Percentiles rank a stretch among this genome's conserved stretches.
These are phyloP conservation scores for Rhizoglyphus robini DNA, from an alignment of 1,140 invertebrate species.

Conservation along the genomic window DNA sequence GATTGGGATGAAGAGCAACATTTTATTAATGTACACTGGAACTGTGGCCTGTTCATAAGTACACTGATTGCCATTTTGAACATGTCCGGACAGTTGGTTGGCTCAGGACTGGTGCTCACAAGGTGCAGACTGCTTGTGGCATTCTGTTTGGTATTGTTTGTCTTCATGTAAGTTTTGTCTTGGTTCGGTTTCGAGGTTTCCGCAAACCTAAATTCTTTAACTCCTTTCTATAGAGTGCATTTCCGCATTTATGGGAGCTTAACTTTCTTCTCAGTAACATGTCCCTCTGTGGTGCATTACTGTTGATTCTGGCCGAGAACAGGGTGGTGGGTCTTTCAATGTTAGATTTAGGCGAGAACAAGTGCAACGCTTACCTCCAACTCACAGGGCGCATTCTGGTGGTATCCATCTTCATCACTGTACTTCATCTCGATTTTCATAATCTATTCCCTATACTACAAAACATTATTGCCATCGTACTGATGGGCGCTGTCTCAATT, in stretches of 20 bases:
- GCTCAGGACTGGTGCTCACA: no score
- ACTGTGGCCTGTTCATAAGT: no score
- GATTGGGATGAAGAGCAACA: no score
- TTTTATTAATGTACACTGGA: no score
- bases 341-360: no score
- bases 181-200: no score
- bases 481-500: conserved; percentile 91
- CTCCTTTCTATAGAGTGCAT: conserved; percentile 60
- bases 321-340: conserved; percentile 79
- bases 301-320: conserved; percentile 86
- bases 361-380: conserved; percentile 93
- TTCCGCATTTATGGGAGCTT: conserved; percentile 95
- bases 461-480: conserved; percentile 76
- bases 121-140: no score
- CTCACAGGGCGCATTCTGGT: conserved; percentile 84
- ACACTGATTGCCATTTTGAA: no score
- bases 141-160: no score
- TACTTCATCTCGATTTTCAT: conserved; percentile 81
- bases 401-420: conserved; percentile 96
- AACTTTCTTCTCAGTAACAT: conserved; percentile 87
- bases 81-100: no score
- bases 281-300: conserved; percentile 83
- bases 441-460: conserved; percentile 71
- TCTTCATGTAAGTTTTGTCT: conserved; percentile 53
- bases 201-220: conserved; percentile 17